phyloP scores from a whole-genome alignment of 2,113 vertebrate genomes.

The Columba livia region DNA sequence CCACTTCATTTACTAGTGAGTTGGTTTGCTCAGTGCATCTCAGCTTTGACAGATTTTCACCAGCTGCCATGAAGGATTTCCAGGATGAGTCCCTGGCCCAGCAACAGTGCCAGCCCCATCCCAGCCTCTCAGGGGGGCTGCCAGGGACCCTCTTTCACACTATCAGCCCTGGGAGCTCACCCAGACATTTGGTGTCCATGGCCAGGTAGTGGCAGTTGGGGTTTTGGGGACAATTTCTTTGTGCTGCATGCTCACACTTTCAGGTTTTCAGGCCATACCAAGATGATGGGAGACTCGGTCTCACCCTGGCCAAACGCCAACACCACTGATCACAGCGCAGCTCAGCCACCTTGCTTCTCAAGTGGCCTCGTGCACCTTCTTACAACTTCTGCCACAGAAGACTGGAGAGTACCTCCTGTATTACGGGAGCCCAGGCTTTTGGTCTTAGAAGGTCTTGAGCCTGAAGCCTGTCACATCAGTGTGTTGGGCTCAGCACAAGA shows the following conservation, averaged over 20 bases:
- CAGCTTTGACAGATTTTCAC: background rate
- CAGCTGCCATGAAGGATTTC: background rate
- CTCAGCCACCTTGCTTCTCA: background rate
- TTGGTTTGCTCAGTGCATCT: background rate
- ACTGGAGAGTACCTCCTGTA: background rate
- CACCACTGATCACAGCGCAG: background rate
- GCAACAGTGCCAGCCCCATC: accelerated
- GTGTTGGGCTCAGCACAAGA: background rate
- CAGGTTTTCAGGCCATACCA: background rate
- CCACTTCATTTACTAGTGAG: background rate
- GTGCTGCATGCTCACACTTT: background rate
- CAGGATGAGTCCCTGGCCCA: background rate
- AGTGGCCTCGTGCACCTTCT: background rate
- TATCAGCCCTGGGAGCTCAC: background rate
- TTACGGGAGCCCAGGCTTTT: background rate
- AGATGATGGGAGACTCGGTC: background rate
- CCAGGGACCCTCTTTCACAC: background rate
- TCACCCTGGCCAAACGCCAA: background rate
- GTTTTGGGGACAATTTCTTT: background rate
- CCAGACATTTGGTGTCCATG: background rate
- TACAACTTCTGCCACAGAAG: background rate
- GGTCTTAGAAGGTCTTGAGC: background rate
- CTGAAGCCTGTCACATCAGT: background rate
- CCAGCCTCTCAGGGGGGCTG: accelerated
- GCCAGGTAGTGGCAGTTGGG: background rate